phyloP scores from a whole-genome alignment of 2,113 vertebrate species.

The Nerophis ophidion region DNA sequence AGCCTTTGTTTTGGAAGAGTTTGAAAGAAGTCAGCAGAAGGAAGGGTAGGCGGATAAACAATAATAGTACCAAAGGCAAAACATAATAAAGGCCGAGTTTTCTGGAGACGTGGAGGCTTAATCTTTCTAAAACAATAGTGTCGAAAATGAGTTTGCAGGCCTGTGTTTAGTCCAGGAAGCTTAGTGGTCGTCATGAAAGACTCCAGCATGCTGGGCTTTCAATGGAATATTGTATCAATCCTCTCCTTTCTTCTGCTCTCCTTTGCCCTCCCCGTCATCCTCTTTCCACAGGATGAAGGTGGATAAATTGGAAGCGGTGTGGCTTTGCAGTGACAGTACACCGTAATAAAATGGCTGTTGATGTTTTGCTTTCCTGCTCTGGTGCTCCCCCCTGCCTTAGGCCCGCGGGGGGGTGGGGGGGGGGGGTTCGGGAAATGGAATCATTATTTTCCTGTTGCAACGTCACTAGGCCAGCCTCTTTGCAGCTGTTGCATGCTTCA shows the following conservation, averaged over 20 bases:
- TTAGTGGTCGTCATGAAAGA: conserved; percentile 71
- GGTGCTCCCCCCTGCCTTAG: conserved; percentile 23
- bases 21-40: conserved; percentile 70
- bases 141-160: conserved; percentile 60
- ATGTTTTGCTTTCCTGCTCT: conserved; percentile 35
- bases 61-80: conserved; percentile 68
- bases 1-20: conserved; percentile 66
- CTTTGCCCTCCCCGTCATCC: conserved; percentile 31
- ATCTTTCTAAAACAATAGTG: conserved; percentile 73
- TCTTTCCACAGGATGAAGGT: conserved; percentile 48
- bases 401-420: conserved; percentile 59
- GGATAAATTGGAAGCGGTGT: conserved; percentile 37
- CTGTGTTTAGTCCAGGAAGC: conserved; percentile 64
- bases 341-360: conserved; percentile 50
- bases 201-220: conserved; percentile 47
- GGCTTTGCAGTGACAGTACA: conserved; percentile 43
- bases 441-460: conserved; percentile 68
- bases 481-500: conserved; percentile 85
- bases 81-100: conserved; percentile 69
- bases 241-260: conserved; percentile 30
- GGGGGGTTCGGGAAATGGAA: conserved; percentile 72
- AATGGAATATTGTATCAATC: conserved; percentile 49
- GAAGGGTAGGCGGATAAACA: conserved; percentile 68
- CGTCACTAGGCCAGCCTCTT: conserved; percentile 71
- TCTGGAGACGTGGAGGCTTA: conserved; percentile 63